These are phyloP conservation scores for Diachasma alloeum DNA, from an alignment of 1,140 invertebrate species.

Conservation along the genomic window DNA sequence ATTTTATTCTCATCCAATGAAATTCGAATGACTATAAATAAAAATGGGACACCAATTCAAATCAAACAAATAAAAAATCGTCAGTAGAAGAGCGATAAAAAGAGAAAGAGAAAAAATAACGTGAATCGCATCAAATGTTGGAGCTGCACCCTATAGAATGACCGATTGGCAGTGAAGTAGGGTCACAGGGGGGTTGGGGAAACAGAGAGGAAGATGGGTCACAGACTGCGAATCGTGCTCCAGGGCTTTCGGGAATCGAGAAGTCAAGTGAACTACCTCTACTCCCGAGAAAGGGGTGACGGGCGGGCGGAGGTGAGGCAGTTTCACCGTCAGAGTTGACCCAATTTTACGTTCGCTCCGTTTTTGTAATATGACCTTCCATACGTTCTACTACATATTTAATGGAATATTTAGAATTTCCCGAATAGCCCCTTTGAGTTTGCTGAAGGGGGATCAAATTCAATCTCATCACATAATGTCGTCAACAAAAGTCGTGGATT, in stretches of 20 bases:
- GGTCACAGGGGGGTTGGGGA: neutral
- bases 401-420: neutral
- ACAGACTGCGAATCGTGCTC: neutral
- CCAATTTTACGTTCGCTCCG: neutral
- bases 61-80: neutral
- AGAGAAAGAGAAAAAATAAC: neutral
- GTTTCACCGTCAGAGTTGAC: slow-evolving; percentile 1
- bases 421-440: neutral
- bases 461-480: neutral
- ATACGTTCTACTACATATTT: neutral
- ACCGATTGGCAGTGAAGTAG: neutral
- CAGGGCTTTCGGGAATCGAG: neutral
- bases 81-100: neutral
- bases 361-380: neutral
- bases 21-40: neutral
- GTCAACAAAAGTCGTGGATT: neutral
- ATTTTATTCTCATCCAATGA: too few species aligned
- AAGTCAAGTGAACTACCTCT: slow-evolving; percentile 3
- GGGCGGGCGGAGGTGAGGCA: neutral
- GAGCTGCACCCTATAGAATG: neutral
- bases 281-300: neutral
- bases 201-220: neutral
- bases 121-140: slow-evolving; percentile 1
- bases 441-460: neutral
- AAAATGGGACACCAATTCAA: neutral